Evolutionary conservation across 2,888 invertebrate species (phyloP).

Genomic region (Nudaria mundana): DNA sequence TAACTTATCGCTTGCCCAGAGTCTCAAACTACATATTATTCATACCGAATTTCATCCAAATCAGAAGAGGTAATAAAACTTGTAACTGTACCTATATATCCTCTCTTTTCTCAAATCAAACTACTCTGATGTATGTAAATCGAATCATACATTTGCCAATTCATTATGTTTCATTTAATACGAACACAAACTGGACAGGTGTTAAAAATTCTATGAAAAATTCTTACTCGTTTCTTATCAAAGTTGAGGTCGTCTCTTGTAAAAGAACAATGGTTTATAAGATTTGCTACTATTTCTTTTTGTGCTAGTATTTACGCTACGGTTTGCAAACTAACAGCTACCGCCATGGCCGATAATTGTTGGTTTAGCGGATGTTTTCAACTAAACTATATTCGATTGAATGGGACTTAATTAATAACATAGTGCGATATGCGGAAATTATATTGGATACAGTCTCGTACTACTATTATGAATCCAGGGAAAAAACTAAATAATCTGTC

Average conservation of each 20-base stretch:
- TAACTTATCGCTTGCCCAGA: too few species aligned
- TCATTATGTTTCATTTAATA: too few species aligned
- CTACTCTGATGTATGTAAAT: too few species aligned
- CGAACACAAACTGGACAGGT: slow-evolving; percentile 45
- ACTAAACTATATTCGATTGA: slow-evolving; percentile 27
- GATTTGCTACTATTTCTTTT: slow-evolving; percentile 70
- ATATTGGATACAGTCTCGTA: too few species aligned
- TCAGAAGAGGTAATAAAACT: too few species aligned
- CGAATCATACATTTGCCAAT: slow-evolving; percentile 40
- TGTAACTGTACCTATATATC: too few species aligned
- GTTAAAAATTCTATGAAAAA: slow-evolving; percentile 59
- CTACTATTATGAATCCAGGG: too few species aligned
- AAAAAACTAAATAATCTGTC: background rate
- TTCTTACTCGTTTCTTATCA: slow-evolving; percentile 63
- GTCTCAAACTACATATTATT: too few species aligned
- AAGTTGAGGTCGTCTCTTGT: slow-evolving; percentile 54
- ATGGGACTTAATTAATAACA: slow-evolving; percentile 15
- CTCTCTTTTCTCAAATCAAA: too few species aligned
- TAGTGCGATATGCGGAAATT: slow-evolving; percentile 6
- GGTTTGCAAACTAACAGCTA: slow-evolving; percentile 36
- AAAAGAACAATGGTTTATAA: slow-evolving; percentile 75
- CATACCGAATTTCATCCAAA: too few species aligned
- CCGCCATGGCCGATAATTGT: slow-evolving; percentile 40
- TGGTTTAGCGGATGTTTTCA: slow-evolving; percentile 53
- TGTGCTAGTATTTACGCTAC: slow-evolving; percentile 43